Evolutionary conservation across 2,797 vertebrate species (phyloP).

Genomic region (Microchirus variegatus): DNA sequence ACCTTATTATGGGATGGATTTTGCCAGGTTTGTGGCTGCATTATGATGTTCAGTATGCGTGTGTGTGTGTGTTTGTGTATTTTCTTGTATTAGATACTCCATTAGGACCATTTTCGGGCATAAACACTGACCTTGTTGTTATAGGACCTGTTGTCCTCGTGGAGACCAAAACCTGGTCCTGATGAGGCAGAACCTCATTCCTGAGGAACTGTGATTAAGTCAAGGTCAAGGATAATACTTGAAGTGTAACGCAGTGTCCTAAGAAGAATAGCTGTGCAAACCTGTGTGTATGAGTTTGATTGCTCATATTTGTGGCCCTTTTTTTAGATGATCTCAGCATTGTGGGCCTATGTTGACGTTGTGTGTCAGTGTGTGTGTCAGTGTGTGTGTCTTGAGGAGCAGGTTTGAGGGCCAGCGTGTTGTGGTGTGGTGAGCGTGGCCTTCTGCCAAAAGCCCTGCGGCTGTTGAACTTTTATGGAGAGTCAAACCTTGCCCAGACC

Average conservation of each 20-base stretch:
- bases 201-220: too few relatives aligned
- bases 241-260: slow-evolving; percentile 8
- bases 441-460: slow-evolving; percentile 70
- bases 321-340: slow-evolving; percentile 70
- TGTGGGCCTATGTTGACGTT: slow-evolving; percentile 55
- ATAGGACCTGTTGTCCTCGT: too few relatives aligned
- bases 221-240: neutral
- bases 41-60: slow-evolving; percentile 19
- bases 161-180: too few relatives aligned
- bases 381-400: slow-evolving; percentile 35
- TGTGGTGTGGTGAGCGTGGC: slow-evolving; percentile 68
- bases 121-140: too few relatives aligned
- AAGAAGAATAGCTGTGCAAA: too few relatives aligned
- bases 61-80: slow-evolving; percentile 22
- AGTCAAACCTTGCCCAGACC: slow-evolving; percentile 72
- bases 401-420: slow-evolving; percentile 61
- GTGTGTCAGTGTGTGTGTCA: slow-evolving; percentile 15
- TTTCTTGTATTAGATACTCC: too few relatives aligned
- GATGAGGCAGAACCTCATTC: too few relatives aligned
- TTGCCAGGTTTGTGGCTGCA: slow-evolving; percentile 55
- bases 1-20: slow-evolving; percentile 47
- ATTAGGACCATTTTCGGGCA: too few relatives aligned
- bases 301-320: slow-evolving; percentile 71
- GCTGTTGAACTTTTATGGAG: slow-evolving; percentile 80
- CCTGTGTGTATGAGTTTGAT: slow-evolving; percentile 51